phyloP scores from a whole-genome alignment of 2,113 vertebrate genomes.

The Paradoxurus hermaphroditus region DNA sequence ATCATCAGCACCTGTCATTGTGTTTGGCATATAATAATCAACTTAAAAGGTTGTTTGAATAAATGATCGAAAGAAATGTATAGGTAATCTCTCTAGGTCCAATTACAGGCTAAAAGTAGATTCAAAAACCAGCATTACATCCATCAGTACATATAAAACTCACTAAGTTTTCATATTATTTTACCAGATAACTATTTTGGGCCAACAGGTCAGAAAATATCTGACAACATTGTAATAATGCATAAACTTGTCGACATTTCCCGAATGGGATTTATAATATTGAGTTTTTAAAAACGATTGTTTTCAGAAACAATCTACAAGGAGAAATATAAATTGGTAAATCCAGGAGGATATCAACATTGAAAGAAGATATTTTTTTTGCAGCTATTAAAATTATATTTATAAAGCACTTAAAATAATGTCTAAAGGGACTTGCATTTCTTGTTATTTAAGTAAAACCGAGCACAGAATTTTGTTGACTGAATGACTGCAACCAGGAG shows the following conservation, averaged over 20 bases:
- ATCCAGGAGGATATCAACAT: neutral
- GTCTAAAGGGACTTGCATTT: neutral
- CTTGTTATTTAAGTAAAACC: neutral
- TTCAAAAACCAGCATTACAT: neutral
- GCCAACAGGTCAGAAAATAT: neutral
- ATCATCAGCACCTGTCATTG: neutral
- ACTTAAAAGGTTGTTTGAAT: neutral
- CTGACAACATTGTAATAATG: neutral
- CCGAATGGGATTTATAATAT: neutral
- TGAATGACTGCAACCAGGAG: neutral
- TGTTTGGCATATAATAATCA: neutral
- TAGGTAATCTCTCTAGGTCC: neutral
- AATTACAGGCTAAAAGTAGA: neutral
- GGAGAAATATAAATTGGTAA: neutral
- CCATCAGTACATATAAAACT: neutral
- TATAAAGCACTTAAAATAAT: neutral
- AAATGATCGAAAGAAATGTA: neutral
- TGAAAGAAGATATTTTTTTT: neutral
- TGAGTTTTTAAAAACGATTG: neutral
- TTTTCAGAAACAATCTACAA: neutral
- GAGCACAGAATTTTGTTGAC: neutral
- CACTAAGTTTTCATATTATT: neutral
- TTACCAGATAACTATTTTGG: neutral
- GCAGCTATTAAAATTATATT: neutral
- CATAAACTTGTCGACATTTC: neutral